Conservation (phyloP, 35 echinoderm and acorn worm species). For the Lytechinus variegatus region DNA sequence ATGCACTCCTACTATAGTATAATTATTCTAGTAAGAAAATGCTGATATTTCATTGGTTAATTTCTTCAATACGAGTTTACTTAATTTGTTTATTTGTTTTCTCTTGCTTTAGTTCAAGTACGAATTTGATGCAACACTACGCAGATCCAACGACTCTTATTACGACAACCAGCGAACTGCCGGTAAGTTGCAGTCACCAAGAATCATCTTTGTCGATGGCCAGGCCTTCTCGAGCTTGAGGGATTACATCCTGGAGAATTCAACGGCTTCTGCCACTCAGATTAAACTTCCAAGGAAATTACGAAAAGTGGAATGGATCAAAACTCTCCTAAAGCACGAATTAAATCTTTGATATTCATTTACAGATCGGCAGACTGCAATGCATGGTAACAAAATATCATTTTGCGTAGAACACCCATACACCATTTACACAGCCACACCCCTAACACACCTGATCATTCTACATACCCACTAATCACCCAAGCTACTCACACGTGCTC, state of each 20-base stretch:
- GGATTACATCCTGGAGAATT: constrained; percentile 22
- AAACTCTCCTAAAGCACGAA: background rate
- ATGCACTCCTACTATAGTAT: background rate
- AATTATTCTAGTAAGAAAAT: too few species aligned
- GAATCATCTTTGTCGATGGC: constrained; percentile 6
- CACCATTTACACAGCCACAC: too few species aligned
- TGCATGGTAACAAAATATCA: too few species aligned
- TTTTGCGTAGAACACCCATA: too few species aligned
- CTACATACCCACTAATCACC: too few species aligned
- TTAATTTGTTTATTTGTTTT: background rate
- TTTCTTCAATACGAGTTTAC: too few species aligned
- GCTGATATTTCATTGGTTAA: too few species aligned
- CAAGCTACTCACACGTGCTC: too few species aligned
- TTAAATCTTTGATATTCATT: background rate
- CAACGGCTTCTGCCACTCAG: background rate
- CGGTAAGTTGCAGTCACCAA: background rate
- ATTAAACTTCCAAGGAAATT: constrained; percentile 28
- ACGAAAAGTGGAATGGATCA: background rate
- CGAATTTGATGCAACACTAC: constrained; percentile 29
- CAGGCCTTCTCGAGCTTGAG: background rate
- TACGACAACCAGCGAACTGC: background rate
- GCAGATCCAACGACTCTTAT: background rate
- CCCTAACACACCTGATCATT: too few species aligned
- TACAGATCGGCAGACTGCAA: too few species aligned
- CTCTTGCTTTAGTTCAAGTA: background rate